Percentiles rank a stretch among this genome's conserved stretches.
These are phyloP conservation scores for Nasonia vitripennis DNA, from an alignment of 1,140 invertebrate genomes.

Conservation along the genomic window DNA sequence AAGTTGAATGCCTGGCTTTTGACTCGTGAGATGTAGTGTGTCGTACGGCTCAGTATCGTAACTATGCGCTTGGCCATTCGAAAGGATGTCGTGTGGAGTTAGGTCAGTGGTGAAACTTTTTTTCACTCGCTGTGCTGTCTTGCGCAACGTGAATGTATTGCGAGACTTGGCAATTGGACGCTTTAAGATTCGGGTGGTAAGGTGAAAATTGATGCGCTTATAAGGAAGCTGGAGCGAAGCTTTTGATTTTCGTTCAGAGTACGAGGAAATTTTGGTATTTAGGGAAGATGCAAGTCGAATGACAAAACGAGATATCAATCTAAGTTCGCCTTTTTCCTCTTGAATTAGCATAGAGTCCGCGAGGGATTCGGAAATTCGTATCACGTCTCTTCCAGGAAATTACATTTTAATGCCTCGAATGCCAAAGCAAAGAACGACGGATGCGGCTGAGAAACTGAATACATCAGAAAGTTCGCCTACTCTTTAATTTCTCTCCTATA, in stretches of 20 bases:
- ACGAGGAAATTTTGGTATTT: too few relatives aligned
- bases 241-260: too few relatives aligned
- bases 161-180: too few relatives aligned
- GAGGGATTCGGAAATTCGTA: not conserved
- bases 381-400: not conserved
- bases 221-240: too few relatives aligned
- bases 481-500: not conserved
- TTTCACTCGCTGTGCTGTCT: too few relatives aligned
- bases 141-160: too few relatives aligned
- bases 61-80: too few relatives aligned
- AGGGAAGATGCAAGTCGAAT: not conserved
- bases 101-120: too few relatives aligned
- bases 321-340: not conserved
- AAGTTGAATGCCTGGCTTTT: slow-evolving; percentile 1
- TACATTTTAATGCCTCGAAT: slow-evolving; percentile 13
- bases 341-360: not conserved
- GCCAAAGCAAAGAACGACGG: not conserved
- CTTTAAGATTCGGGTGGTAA: not conserved
- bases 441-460: not conserved
- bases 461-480: not conserved
- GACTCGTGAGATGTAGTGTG: not conserved
- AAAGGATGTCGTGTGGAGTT: too few relatives aligned
- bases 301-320: not conserved
- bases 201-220: not conserved
- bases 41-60: too few relatives aligned